Evolutionary conservation across 2,113 vertebrate species (phyloP), one percentile per base, ranked within the genome.

Genomic region (Isichthys henryi): DNA sequence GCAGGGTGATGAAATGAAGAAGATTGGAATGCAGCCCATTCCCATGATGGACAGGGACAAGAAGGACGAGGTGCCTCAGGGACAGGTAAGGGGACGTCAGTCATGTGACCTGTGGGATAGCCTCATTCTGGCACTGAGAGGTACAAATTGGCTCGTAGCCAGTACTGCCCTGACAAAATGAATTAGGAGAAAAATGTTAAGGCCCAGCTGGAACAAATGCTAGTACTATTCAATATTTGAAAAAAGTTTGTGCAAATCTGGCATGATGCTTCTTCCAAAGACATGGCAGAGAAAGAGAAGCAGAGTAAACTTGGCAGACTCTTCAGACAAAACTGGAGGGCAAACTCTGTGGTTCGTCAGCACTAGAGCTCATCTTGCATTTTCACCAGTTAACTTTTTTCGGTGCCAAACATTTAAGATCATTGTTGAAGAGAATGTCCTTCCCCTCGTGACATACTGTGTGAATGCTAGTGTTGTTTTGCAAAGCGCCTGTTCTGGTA

Each of bases 31-130:
- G 88, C 97, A 99, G 27, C 98, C 98, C 0, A 99, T 99, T 56
- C 96, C 98, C 0, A 99, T 99, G 98, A 99, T 99, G 98, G 98
- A 99, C 96, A 95, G 98, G 95, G 98, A 99, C 92, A 99, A 99
- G 92, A 96, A 96, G 91, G 95, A 98, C 49, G 98, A 99, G 93
- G 96, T 99, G 91, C 98, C 98, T 17, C 97, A 99, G 94, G 98
- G 98, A 89, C 98, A 99, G 96, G 98, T 99, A 96, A 91, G 92
- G 93, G 48, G 43, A 39, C 19, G 21, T 62, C 15, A 3, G 21
- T 43, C 77, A 52, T 15, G 45, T 48, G 19, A 9, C 21, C 56
- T 27, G 70, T 23, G 66, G 3, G 45, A 52, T 1, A 35, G 0
- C 17, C 31, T 80, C 13, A 15, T 77, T 43, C 53, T 35, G 31